These are phyloP conservation scores for Drosophila mimetica DNA, from an alignment of 2,888 invertebrate species.

Conservation along the genomic window DNA sequence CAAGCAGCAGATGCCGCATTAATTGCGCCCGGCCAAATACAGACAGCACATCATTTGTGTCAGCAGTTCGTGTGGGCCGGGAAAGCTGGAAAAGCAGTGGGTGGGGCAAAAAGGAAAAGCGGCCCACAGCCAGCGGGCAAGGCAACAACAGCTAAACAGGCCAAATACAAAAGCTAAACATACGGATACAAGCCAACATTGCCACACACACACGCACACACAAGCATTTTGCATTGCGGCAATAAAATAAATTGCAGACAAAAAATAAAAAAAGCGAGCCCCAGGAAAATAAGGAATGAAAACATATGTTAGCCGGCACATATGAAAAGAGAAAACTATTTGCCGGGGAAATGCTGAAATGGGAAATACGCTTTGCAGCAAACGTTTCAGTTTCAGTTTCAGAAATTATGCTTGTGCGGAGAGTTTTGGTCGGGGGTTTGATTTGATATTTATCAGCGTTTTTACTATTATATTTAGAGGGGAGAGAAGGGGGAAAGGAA, in stretches of 20 bases:
- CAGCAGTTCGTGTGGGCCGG: conserved; percentile 31
- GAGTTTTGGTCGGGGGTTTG: conserved; percentile 10
- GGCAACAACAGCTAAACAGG: conserved; percentile 28
- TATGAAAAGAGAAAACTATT: conserved; percentile 39
- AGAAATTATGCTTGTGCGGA: conserved; percentile 24
- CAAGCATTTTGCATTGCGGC: conserved; percentile 46
- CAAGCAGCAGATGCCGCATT: conserved; percentile 44
- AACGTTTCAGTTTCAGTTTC: conserved; percentile 17
- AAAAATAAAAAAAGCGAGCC: conserved; percentile 30
- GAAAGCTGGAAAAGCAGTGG: not conserved
- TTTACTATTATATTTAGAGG: conserved; percentile 31
- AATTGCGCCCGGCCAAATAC: conserved; percentile 47
- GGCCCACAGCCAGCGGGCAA: conserved; percentile 30
- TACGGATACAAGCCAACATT: conserved; percentile 8
- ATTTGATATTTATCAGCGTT: conserved; percentile 43
- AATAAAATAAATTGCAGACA: conserved; percentile 55
- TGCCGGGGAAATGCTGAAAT: conserved; percentile 39
- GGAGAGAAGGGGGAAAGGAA: not conserved
- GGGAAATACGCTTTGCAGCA: conserved; percentile 45
- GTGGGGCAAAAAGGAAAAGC: not conserved
- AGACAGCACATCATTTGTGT: conserved; percentile 52
- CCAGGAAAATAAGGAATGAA: conserved; percentile 46
- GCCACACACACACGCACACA: conserved; percentile 6
- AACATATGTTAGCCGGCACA: conserved; percentile 43
- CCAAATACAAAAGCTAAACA: conserved; percentile 37